phyloP scores from a whole-genome alignment of 2,888 invertebrate genomes.

The Andricus quercusramuli region DNA sequence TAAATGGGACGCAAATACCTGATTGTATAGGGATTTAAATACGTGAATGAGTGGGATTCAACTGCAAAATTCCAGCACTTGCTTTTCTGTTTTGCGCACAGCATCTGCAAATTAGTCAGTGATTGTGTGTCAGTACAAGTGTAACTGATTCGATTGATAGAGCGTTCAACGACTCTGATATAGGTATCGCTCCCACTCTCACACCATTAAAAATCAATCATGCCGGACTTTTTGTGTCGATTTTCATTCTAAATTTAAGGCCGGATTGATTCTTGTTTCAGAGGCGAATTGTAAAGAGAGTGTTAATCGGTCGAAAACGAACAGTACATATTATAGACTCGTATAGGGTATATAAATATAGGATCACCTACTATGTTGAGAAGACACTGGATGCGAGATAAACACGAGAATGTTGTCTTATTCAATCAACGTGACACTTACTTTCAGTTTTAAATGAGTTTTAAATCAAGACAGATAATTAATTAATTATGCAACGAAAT shows the following conservation, averaged over 20 bases:
- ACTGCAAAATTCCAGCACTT: neutral
- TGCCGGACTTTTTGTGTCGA: conserved; percentile 17
- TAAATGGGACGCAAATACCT: neutral
- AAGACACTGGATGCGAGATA: conserved; percentile 21
- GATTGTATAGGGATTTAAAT: neutral
- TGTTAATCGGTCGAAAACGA: conserved; percentile 21
- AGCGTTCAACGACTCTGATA: conserved; percentile 4
- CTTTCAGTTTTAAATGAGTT: conserved; percentile 18
- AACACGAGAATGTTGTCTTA: conserved; percentile 25
- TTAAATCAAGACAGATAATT: neutral
- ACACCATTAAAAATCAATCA: conserved; percentile 33
- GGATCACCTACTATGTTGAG: neutral
- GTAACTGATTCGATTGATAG: conserved; percentile 15
- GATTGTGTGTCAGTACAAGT: neutral
- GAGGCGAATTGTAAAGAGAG: neutral
- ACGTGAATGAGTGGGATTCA: neutral
- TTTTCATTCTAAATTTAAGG: conserved; percentile 39
- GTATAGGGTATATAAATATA: conserved; percentile 15
- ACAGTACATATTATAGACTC: conserved; percentile 16
- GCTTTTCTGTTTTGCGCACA: neutral
- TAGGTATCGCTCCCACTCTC: conserved; percentile 6
- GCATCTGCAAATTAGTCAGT: neutral
- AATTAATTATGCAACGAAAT: neutral
- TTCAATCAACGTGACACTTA: conserved; percentile 16
- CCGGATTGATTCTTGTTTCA: conserved; percentile 30